These are phyloP conservation scores for Pelecanus crispus DNA, from an alignment of 2,113 vertebrate species.

Conservation along the genomic window DNA sequence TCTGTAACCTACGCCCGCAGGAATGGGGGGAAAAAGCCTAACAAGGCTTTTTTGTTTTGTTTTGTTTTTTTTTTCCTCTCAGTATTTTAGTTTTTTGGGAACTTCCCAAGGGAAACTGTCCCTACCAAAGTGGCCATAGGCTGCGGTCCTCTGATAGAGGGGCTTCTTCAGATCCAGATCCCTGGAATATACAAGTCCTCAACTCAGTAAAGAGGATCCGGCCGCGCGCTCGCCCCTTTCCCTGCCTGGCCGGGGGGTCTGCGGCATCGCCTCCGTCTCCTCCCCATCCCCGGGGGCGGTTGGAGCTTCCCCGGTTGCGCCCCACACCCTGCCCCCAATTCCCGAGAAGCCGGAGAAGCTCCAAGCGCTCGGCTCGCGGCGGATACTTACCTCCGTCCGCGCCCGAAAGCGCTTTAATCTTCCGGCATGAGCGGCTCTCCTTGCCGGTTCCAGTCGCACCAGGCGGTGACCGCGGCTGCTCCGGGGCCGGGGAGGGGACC, in stretches of 20 bases:
- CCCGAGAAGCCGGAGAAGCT: conserved; percentile 14
- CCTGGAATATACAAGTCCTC: conserved; percentile 94
- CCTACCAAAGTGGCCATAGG: conserved; percentile 98
- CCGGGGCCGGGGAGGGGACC: neutral
- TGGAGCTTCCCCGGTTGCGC: neutral
- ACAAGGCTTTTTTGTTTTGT: conserved; percentile 56
- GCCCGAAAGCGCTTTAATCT: neutral
- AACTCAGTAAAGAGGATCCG: conserved; percentile 73
- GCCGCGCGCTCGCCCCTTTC: neutral
- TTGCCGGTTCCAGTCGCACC: neutral
- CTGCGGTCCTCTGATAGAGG: conserved; percentile 97
- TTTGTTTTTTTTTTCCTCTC: conserved; percentile 50
- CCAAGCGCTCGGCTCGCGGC: conserved; percentile 34
- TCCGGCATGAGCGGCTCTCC: conserved; percentile 5
- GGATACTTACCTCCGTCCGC: conserved; percentile 61
- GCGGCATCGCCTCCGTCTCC: neutral
- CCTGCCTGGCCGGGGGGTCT: neutral
- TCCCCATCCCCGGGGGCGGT: neutral
- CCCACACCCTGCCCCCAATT: neutral
- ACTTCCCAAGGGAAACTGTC: conserved; percentile 97
- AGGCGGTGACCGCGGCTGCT: neutral
- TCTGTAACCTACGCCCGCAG: conserved; percentile 95
- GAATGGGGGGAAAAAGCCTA: conserved; percentile 88
- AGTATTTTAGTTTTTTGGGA: conserved; percentile 95
- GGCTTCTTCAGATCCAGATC: conserved; percentile 99